Percentiles rank a stretch among this genome's conserved stretches.
Conservation (phyloP, 1,140 invertebrate genomes). For the roundworm (Caenorhabditis elegans) region DNA sequence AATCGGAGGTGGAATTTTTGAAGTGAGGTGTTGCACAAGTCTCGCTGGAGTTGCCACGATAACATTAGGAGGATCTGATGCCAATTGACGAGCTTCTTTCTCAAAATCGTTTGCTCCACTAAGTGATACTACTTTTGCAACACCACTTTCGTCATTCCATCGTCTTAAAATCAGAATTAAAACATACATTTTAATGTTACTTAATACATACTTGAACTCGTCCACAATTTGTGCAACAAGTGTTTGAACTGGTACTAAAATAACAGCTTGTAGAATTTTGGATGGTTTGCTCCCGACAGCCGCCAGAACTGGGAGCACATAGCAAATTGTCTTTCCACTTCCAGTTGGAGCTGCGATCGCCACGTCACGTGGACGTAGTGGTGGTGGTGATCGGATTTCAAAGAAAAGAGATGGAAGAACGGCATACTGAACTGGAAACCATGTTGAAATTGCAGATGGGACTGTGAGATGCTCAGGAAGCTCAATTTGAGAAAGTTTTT, state of each 20-base stretch:
- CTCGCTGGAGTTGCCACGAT: constrained; percentile 88
- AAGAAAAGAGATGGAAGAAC: constrained; percentile 37
- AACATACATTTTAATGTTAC: too few species aligned
- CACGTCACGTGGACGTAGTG: constrained; percentile 75
- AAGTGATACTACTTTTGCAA: constrained; percentile 42
- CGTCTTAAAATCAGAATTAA: constrained; percentile 68
- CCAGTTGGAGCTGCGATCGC: constrained; percentile 96
- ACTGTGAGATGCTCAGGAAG: background rate
- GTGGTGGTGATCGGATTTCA: constrained; percentile 13
- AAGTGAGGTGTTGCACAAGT: constrained; percentile 82
- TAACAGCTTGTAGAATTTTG: constrained; percentile 77
- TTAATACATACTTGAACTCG: constrained; percentile 50
- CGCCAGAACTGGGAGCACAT: constrained; percentile 88
- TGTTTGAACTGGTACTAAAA: constrained; percentile 87
- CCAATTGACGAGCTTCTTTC: background rate
- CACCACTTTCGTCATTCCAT: constrained; percentile 38
- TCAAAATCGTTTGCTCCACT: constrained; percentile 39
- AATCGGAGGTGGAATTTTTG: background rate
- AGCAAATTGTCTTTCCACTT: constrained; percentile 90
- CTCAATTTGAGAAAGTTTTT: background rate
- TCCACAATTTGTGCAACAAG: constrained; percentile 82
- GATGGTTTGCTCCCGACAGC: constrained; percentile 57
- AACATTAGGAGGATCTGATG: constrained; percentile 72
- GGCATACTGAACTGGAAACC: constrained; percentile 41
- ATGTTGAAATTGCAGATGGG: background rate